Base-by-base conservation (phyloP, 2,113 vertebrate species). In the Neopipo cinnamomea region DNA sequence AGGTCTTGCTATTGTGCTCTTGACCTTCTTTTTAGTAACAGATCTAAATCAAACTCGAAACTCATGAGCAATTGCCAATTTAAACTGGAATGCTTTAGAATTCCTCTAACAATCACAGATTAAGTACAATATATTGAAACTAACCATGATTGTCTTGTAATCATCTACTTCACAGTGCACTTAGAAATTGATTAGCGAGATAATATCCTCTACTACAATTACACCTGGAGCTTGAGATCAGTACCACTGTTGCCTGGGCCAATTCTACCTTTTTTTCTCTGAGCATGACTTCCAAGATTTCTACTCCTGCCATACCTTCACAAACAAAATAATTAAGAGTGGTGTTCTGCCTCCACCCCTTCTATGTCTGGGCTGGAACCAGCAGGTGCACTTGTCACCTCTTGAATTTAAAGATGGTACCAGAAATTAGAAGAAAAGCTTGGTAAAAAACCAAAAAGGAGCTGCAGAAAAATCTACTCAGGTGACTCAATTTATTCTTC, bases 131-230 rank as follows among this genome's bases (percentile, higher is more conserved):
- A 22, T 47, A 74, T 56, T 85, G 89, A 81, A 88, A 59, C 39
- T 53, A 63, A 85, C 42, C 70, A 23, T 73, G 88, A 85, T 82
- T 95, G 91, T 77, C 88, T 91, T 88, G 22, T 81, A 93, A 67
- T 33, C 14, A 67, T 84, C 44, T 66, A 39, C 58, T 75, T 95
- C 86, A 79, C 30, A 58, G 37, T 63, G 13, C 30, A 75, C 50
- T 85, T 82, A 93, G 47, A 95, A 88, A 85, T 16, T 93, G 81
- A 93, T 96, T 94, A 95, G 95, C 93, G 87, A 79, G 58, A 85
- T 68, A 53, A 70, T 79, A 50, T 82, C 50, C 49, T 76, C 83
- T 89, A 35, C 82, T 91, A 80, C 79, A 76, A 49, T 63, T 46
- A 66, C 5, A 80, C 46, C 85, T 78, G 68, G 41, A 90, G 68